A percentile compares a stretch with the other conserved stretches of the same genome.
phyloP scores from a whole-genome alignment of 2,113 vertebrate species.

The Polyodon spathula region DNA sequence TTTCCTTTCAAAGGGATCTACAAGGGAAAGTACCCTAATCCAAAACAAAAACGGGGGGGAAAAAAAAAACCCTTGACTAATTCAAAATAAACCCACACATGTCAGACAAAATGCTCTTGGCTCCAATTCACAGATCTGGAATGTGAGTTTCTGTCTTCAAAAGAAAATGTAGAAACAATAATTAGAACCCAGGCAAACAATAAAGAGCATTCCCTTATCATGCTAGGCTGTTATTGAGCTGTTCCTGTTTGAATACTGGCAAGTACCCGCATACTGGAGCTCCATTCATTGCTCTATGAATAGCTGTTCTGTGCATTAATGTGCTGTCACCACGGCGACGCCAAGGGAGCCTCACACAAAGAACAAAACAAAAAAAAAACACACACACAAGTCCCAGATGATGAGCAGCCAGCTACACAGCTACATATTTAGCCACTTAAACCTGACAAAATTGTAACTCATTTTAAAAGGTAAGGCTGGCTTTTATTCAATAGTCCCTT shows the following conservation, averaged over 20 bases:
- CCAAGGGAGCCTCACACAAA: slow-evolving; percentile 34
- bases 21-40: too few relatives aligned
- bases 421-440: neutral
- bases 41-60: too few relatives aligned
- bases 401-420: slow-evolving; percentile 17
- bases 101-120: neutral
- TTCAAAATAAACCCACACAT: too few relatives aligned
- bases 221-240: slow-evolving; percentile 28
- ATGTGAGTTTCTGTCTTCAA: slow-evolving; percentile 4
- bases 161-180: slow-evolving; percentile 13
- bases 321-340: slow-evolving; percentile 23
- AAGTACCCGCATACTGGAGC: slow-evolving; percentile 11
- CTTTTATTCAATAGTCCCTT: neutral
- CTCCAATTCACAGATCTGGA: slow-evolving; percentile 8
- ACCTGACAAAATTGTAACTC: neutral
- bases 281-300: slow-evolving; percentile 26
- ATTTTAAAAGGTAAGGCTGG: neutral
- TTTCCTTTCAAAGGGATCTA: too few relatives aligned
- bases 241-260: slow-evolving; percentile 14
- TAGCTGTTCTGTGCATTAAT: slow-evolving; percentile 32
- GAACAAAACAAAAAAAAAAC: slow-evolving; percentile 36
- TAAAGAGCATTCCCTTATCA: slow-evolving; percentile 16
- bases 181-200: slow-evolving; percentile 22
- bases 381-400: slow-evolving; percentile 10
- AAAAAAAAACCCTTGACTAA: too few relatives aligned